Conservation (phyloP, 2,113 vertebrate species). For the Ploceus nigricollis region DNA sequence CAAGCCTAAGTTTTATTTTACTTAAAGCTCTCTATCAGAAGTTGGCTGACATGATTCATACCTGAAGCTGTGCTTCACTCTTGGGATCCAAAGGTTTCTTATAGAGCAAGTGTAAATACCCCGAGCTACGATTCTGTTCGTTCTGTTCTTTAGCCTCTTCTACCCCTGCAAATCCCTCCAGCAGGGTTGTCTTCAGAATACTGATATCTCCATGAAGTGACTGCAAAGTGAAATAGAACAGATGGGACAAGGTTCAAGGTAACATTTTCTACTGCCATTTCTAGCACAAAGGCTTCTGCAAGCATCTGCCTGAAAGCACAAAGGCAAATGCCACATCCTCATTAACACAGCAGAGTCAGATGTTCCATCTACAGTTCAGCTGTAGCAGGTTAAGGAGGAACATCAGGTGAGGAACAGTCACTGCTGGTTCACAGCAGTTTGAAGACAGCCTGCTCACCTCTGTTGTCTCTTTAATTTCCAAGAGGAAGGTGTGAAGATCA, state of each 20-base stretch:
- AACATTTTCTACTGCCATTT: background rate
- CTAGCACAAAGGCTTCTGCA: background rate
- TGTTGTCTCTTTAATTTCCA: constrained; percentile 93
- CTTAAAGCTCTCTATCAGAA: background rate
- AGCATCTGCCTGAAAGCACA: background rate
- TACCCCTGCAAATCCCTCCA: constrained; percentile 91
- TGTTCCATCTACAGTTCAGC: background rate
- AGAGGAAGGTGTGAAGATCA: constrained; percentile 83
- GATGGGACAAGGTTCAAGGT: background rate
- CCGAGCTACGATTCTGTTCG: constrained; percentile 77
- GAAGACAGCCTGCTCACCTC: constrained; percentile 76
- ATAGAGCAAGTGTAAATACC: constrained; percentile 88
- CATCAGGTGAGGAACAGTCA: background rate
- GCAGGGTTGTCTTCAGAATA: constrained; percentile 85
- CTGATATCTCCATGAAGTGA: constrained; percentile 92
- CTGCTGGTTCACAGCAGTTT: background rate
- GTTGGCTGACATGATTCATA: constrained; percentile 32
- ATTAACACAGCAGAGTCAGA: background rate
- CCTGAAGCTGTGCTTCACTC: constrained; percentile 93
- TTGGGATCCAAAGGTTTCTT: constrained; percentile 93
- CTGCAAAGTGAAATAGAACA: constrained; percentile 63
- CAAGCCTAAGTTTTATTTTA: background rate
- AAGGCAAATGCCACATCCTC: background rate
- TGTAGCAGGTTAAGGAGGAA: background rate
- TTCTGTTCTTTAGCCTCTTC: constrained; percentile 88